Evolutionary conservation across 2,113 vertebrate species (phyloP).

Genomic region (Suncus etruscus): DNA sequence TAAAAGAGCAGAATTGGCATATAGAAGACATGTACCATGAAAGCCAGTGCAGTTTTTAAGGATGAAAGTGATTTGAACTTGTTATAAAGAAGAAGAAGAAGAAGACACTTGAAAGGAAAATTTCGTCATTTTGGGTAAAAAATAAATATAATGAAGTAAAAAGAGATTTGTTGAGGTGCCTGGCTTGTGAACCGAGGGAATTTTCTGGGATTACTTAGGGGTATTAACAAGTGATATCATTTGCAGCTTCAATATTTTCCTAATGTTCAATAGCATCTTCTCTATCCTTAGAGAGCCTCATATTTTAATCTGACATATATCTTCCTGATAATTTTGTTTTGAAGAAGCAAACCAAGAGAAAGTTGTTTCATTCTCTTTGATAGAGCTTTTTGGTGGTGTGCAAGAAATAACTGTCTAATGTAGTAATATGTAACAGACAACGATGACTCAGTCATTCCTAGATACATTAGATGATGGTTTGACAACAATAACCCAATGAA

Average conservation of each 20-base stretch:
- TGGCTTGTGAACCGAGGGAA: background rate
- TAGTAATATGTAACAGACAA: background rate
- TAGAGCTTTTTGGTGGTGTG: conserved; percentile 44
- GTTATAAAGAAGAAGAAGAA: background rate
- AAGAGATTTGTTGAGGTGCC: background rate
- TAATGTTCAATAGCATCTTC: conserved; percentile 37
- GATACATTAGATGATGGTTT: conserved; percentile 43
- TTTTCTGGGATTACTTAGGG: conserved; percentile 7
- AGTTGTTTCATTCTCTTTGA: conserved; percentile 39
- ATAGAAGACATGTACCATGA: background rate
- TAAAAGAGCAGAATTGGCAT: background rate
- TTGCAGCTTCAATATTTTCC: background rate
- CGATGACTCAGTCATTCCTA: conserved; percentile 36
- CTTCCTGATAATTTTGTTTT: conserved; percentile 23
- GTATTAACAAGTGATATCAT: background rate
- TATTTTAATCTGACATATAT: conserved; percentile 41
- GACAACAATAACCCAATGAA: background rate
- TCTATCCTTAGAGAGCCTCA: background rate
- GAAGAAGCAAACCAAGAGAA: conserved; percentile 27
- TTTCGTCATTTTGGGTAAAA: background rate
- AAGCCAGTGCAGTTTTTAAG: background rate
- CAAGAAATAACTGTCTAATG: conserved; percentile 40
- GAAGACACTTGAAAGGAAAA: background rate
- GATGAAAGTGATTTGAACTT: background rate
- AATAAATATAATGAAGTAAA: background rate